phyloP scores from a whole-genome alignment of 2,888 invertebrate species.

The Taenaris catops region DNA sequence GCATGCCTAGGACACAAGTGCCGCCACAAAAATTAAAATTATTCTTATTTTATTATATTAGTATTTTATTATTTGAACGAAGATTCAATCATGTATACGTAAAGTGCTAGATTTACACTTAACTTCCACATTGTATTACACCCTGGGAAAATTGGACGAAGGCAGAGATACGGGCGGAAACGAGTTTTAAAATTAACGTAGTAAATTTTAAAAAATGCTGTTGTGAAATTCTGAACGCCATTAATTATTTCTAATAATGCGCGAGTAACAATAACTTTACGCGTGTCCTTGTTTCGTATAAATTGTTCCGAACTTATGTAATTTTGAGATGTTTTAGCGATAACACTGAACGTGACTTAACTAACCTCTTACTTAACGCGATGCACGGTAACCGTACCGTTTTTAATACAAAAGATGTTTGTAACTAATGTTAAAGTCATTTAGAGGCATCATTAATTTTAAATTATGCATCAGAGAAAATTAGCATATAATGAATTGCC shows the following conservation, averaged over 20 bases:
- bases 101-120: no score
- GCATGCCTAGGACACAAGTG: no score
- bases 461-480: constrained; percentile 55
- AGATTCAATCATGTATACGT: no score
- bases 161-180: no score
- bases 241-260: constrained; percentile 16
- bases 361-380: constrained; percentile 57
- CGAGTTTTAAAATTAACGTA: no score
- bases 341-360: constrained; percentile 64
- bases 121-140: no score
- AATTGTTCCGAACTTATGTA: constrained; percentile 37
- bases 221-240: constrained; percentile 36
- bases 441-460: constrained; percentile 58
- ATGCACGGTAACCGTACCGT: constrained; percentile 36
- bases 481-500: constrained; percentile 52
- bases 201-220: no score
- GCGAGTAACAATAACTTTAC: constrained; percentile 10
- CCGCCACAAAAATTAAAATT: no score
- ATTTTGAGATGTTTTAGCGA: constrained; percentile 53
- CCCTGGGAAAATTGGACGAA: no score
- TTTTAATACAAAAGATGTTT: constrained; percentile 54
- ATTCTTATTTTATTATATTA: no score
- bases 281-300: constrained; percentile 19
- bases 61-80: no score
- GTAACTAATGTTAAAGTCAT: constrained; percentile 53